Percentiles rank a stretch among this genome's conserved stretches.
Conservation (phyloP, 2,797 vertebrate genomes). For the Myotis vivesi region DNA sequence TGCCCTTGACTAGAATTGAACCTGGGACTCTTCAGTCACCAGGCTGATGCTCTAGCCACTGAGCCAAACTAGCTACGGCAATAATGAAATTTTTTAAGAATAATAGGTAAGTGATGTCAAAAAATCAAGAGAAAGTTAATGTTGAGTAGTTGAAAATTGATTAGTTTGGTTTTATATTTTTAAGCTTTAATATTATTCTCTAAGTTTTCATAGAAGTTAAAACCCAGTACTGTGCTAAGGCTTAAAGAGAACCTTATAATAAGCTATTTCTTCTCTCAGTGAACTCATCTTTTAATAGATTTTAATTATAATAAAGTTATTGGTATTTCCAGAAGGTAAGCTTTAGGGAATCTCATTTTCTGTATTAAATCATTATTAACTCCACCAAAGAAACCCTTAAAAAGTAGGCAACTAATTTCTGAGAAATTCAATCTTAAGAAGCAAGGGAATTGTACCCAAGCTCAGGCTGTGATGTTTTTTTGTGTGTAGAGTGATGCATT, state of each 20-base stretch:
- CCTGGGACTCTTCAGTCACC: no score
- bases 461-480: neutral
- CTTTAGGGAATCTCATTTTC: neutral
- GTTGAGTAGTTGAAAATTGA: neutral
- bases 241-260: neutral
- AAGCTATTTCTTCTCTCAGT: neutral
- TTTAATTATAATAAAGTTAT: conserved; percentile 3
- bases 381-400: neutral
- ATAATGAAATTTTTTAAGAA: neutral
- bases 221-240: neutral
- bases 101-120: neutral
- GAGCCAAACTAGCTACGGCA: no score
- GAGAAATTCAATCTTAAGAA: neutral
- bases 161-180: neutral
- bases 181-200: neutral
- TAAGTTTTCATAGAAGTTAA: neutral
- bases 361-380: neutral
- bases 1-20: no score
- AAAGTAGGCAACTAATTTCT: neutral
- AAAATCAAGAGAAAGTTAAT: neutral
- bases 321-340: neutral
- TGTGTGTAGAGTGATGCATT: neutral
- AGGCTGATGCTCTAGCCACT: no score
- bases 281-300: neutral
- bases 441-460: neutral